Evolutionary conservation across 2,797 vertebrate genomes (phyloP), one percentile per base, ranked within the genome.

Genomic region (Hirundo rustica): DNA sequence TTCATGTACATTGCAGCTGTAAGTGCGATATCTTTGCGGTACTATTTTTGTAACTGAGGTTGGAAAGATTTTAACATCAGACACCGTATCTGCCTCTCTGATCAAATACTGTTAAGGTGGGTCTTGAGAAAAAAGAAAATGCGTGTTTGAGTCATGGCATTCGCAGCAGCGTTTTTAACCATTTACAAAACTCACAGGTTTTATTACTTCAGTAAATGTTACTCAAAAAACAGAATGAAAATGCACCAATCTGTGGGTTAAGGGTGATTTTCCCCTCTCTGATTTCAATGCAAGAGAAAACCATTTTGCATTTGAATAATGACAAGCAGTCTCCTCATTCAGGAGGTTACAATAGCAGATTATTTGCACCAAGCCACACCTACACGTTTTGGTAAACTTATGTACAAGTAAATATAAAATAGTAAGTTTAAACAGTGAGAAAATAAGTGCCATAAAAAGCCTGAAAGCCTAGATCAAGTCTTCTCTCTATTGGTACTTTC

Each of bases 41-140:
- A 22, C 92, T 96, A 92, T 96, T 93, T 96, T 78, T 72, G 79
- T 79, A 80, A 45, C 47, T 88, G 80, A 93, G 84, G 86, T 89
- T 94, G 96, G 95, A 96, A 97, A 92, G 55, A 72, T 57, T 82
- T 79, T 77, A 42, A 72, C 86, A 85, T 40, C 88, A 94, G 48
- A 42, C 25, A n/a, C 58, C 48, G 3, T 91, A 91, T 94, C 92
- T 85, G 55, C 21, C 25, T 87, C 68, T 87, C 25, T 84, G 87
- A 96, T 93, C 91, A 53, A 91, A 72, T 68, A 61, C 84, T 91
- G 78, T 61, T 93, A 58, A 42, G 72, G 77, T 88, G 32, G 27
- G 26, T 61, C 68, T 92, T 45, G 17, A 92, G 71, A 54, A 51
- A 82, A 92, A 79, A 79, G 36, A 75, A 91, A 62, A 30, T 3